Base-by-base conservation (phyloP, 2,797 vertebrate species). In the Merluccius polli region DNA sequence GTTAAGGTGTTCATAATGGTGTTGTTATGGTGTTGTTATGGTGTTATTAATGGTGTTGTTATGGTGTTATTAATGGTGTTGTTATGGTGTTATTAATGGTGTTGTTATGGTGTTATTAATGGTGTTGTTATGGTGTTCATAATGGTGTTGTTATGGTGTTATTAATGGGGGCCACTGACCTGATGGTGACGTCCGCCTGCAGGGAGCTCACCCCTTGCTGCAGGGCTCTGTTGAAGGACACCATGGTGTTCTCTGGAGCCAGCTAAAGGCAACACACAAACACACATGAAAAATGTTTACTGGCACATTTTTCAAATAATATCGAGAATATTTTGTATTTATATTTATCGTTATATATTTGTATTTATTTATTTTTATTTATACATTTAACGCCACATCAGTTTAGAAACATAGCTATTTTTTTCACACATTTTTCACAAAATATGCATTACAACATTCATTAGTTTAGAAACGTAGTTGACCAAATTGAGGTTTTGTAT, bases 201-300 rank as follows among this genome's bases (percentile, higher is more conserved):
- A 98, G 91, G 72, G 96, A 95, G 0, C 88, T 92, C 15, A 92
- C 90, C 77, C 94, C 95, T 74, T 96, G 94, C 87, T 98, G 96
- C 71, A 97, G 90, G 0, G 97, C 97, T 89, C 95, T 94, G 89
- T 94, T 95, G 85, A 99, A 98, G 84, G 98, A 98, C 95, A 97
- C 95, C 85, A 97, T 75, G 0, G 97, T 99, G 91, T 99, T 97
- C 86, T 99, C 97, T 74, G 98, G 97, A 78, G 97, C 97, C 87
- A 98, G 68, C 98, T 97, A 77, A 0, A 82, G 73, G 52, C 21
- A 59, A 65, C 59, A 65, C 59, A 27, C 52, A 59, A 4, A 38
- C 59, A 65, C 59, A 29, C 59, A 27, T 0, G 15, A 2, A 65
- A 59, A 21, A 24, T 7, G n/a, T 8, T n/a, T 59, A 59, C 52